A percentile compares a stretch with the other conserved stretches of the same genome.
Evolutionary conservation across 1,140 invertebrate species (phyloP).

Genomic region (Drosophila equinoxialis): DNA sequence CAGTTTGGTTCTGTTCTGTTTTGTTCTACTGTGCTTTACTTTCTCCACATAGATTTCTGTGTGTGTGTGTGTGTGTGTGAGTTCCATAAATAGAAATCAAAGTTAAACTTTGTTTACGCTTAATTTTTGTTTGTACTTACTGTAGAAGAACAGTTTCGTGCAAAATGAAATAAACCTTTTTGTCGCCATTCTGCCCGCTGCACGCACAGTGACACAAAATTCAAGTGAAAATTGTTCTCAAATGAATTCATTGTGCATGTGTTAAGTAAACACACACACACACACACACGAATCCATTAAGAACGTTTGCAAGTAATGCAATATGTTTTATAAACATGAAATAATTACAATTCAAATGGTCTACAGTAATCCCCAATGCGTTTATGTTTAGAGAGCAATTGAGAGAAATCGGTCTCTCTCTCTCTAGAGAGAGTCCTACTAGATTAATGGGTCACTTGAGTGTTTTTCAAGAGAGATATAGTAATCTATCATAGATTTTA

Average conservation of each 20-base stretch:
- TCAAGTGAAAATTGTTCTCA: slow-evolving; percentile 7
- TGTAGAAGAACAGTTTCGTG: slow-evolving; percentile 2
- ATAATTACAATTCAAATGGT: too few relatives aligned
- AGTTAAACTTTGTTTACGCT: slow-evolving; percentile 13
- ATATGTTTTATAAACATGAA: too few relatives aligned
- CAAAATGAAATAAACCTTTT: slow-evolving; percentile 10
- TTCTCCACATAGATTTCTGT: background rate
- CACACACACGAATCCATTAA: background rate
- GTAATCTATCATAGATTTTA: too few relatives aligned
- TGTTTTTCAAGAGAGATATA: too few relatives aligned
- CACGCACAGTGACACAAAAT: slow-evolving; percentile 8
- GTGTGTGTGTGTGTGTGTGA: background rate
- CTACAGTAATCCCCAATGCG: too few relatives aligned
- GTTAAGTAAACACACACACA: background rate
- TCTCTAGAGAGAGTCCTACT: too few relatives aligned
- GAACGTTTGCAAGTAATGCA: too few relatives aligned
- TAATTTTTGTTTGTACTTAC: slow-evolving; percentile 8
- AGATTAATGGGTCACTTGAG: too few relatives aligned
- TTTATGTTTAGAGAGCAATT: too few relatives aligned
- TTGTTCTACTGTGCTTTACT: background rate
- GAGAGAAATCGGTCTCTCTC: too few relatives aligned
- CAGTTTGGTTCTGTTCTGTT: too few relatives aligned
- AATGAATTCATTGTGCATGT: slow-evolving; percentile 1
- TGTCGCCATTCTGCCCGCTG: slow-evolving; percentile 7
- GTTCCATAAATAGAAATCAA: slow-evolving; percentile 18